phyloP scores from a whole-genome alignment of 2,888 invertebrate genomes.

The Dryomyza anilis region DNA sequence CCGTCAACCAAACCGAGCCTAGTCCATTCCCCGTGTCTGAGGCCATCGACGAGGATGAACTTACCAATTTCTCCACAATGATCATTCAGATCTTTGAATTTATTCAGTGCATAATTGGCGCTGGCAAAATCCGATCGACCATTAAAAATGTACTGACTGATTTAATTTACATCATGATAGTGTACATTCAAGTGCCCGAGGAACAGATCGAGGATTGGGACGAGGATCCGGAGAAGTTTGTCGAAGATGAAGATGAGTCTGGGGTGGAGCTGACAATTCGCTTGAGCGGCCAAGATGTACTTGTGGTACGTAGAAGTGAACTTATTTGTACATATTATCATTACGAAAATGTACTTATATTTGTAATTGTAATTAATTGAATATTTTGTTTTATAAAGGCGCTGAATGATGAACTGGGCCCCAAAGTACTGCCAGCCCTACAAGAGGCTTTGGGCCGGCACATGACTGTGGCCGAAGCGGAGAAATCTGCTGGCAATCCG shows the following conservation, averaged over 20 bases:
- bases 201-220: slow-evolving; percentile 71
- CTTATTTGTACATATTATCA: not conserved
- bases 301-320: slow-evolving; percentile 60
- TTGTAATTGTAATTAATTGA: not conserved
- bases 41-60: slow-evolving; percentile 67
- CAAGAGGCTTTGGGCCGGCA: slow-evolving; percentile 68
- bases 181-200: slow-evolving; percentile 74
- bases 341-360: not conserved
- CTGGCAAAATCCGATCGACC: slow-evolving; percentile 64
- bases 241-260: slow-evolving; percentile 72
- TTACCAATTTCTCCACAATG: slow-evolving; percentile 69
- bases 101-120: slow-evolving; percentile 67
- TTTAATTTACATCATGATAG: slow-evolving; percentile 69
- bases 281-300: slow-evolving; percentile 69
- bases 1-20: slow-evolving; percentile 66
- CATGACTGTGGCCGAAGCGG: slow-evolving; percentile 65
- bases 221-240: slow-evolving; percentile 69
- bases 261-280: slow-evolving; percentile 69
- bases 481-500: slow-evolving; percentile 61
- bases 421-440: slow-evolving; percentile 64
- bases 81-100: slow-evolving; percentile 73
- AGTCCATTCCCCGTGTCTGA: slow-evolving; percentile 64
- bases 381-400: slow-evolving; percentile 42
- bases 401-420: slow-evolving; percentile 65
- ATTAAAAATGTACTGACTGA: slow-evolving; percentile 69